Base-by-base conservation (phyloP, 2,888 invertebrate genomes). In the Acleris laterana region DNA sequence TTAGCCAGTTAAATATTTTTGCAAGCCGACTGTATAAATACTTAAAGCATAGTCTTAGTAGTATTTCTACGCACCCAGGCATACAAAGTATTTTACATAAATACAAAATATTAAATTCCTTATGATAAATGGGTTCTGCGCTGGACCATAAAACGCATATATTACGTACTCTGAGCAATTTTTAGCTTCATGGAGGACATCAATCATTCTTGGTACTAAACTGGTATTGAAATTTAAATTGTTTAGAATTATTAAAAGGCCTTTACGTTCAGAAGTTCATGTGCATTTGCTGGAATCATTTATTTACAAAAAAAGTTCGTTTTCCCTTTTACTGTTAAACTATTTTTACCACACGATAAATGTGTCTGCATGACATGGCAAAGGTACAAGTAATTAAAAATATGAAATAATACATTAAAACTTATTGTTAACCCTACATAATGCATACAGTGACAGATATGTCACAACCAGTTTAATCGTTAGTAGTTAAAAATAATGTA, bases 41-140 rank as follows among this genome's bases (percentile, higher is more conserved):
- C 44, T 9, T 46, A 7, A 13, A 19, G 7, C 20, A 13, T 38
- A 20, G 20, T 56, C 22, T n/a, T n/a, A n/a, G n/a, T n/a, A n/a
- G 5, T 32, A 44, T 20, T 7, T 42, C 5, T 5, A 53, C 19
- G 49, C 32, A 49, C 46, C 17, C 17, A 53, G 52, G 44, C 44
- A 32, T 28, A 16, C 57, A 68, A 61, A 61, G 60, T 46, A 65
- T 76, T 78, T 78, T 74, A 78, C 75, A 80, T 80, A 82, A 80
- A 79, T 75, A 77, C 77, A 77, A 85, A 80, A 82, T 85, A 87
- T 87, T 87, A 85, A 85, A 86, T 86, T 87, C 84, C 83, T 74
- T 73, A 75, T 76, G 73, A 77, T 73, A 77, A 78, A 77, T 74
- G 73, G 72, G 74, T 79, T 77, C 75, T 79, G 78, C 77, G 75